A percentile compares a stretch with the other conserved stretches of the same genome.
These are phyloP conservation scores for Oryzaephilus surinamensis DNA, from an alignment of 1,140 invertebrate species.

Conservation along the genomic window DNA sequence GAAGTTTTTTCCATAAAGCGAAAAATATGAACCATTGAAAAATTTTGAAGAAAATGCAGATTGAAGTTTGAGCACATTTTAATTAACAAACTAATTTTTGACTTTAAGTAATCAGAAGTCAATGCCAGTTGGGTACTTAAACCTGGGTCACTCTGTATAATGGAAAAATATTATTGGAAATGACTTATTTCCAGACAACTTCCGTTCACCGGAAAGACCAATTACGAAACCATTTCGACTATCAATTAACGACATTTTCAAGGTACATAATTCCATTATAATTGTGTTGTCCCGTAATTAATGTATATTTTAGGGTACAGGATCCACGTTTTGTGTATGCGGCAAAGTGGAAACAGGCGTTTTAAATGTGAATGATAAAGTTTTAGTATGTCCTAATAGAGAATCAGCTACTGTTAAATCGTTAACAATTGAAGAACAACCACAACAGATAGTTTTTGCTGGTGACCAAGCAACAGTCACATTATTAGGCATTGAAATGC, in stretches of 20 bases:
- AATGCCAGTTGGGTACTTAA: too few relatives aligned
- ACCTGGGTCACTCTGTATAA: too few relatives aligned
- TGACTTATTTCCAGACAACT: conserved; percentile 58
- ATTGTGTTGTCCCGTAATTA: conserved; percentile 2
- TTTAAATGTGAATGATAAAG: conserved; percentile 73
- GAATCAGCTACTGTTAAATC: conserved; percentile 69
- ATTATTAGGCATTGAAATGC: conserved; percentile 70
- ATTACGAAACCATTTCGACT: conserved; percentile 84
- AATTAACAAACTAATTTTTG: too few relatives aligned
- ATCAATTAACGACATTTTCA: conserved; percentile 90
- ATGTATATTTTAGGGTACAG: conserved; percentile 49
- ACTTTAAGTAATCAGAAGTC: too few relatives aligned
- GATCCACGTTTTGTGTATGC: conserved; percentile 76
- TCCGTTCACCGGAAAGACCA: conserved; percentile 74
- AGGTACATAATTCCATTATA: conserved; percentile 36
- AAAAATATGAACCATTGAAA: too few relatives aligned
- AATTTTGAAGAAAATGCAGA: too few relatives aligned
- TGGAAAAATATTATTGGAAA: too few relatives aligned
- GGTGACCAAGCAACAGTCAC: conserved; percentile 85
- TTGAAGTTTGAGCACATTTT: too few relatives aligned
- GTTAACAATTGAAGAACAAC: conserved; percentile 61
- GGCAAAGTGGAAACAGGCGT: conserved; percentile 88
- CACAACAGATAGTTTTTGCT: conserved; percentile 70
- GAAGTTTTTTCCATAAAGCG: too few relatives aligned
- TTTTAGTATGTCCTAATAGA: conserved; percentile 77